Conservation (phyloP, 2,888 invertebrate species). For the Mantis religiosa region DNA sequence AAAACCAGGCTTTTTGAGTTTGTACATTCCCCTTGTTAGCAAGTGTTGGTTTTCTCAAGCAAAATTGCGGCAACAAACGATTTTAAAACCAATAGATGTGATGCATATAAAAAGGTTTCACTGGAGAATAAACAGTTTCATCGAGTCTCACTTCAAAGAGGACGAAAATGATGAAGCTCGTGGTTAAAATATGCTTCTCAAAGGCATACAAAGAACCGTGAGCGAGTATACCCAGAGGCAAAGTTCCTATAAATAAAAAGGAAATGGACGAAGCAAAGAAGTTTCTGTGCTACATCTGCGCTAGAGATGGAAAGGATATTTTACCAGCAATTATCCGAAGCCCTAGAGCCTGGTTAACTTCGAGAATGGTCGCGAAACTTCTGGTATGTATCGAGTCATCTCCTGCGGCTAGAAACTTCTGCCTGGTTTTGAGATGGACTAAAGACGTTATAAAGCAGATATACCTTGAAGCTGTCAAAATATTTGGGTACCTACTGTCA, state of each 20-base stretch:
- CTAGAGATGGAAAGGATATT: background rate
- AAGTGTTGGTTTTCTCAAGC: too few relatives aligned
- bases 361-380: background rate
- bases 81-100: background rate
- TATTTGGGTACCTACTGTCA: too few relatives aligned
- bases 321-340: background rate
- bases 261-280: background rate
- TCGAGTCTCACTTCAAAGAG: background rate
- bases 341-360: background rate
- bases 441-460: too few relatives aligned
- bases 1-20: too few relatives aligned
- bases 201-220: background rate
- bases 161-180: background rate
- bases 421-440: too few relatives aligned
- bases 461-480: too few relatives aligned
- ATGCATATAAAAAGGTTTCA: background rate
- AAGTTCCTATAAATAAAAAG: background rate
- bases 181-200: background rate
- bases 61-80: background rate
- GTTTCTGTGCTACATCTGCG: background rate
- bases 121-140: background rate
- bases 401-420: background rate
- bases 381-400: background rate
- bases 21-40: too few relatives aligned
- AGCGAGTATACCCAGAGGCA: background rate